A percentile compares a stretch with the other conserved stretches of the same genome.
Evolutionary conservation across 2,113 vertebrate species (phyloP).

Genomic region (Okapia johnstoni): DNA sequence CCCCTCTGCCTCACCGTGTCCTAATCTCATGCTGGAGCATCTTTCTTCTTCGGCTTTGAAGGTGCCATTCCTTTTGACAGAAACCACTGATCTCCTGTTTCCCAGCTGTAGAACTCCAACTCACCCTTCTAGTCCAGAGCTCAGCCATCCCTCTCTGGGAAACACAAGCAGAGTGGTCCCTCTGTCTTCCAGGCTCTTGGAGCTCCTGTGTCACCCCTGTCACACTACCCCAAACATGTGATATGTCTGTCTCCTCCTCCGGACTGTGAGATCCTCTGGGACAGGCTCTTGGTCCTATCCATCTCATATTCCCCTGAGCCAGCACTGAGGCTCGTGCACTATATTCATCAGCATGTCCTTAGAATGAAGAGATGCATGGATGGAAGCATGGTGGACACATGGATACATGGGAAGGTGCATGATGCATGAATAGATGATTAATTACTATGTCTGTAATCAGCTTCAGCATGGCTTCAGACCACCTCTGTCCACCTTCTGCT

Average conservation of each 20-base stretch:
- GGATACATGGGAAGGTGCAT: background rate
- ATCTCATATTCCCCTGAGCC: background rate
- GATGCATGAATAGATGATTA: background rate
- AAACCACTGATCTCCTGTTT: background rate
- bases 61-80: background rate
- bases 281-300: background rate
- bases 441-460: background rate
- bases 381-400: background rate
- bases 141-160: background rate
- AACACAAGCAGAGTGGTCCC: background rate
- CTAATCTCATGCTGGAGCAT: background rate
- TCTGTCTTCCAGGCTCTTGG: background rate
- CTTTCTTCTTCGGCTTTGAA: background rate
- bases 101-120: background rate
- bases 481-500: background rate
- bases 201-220: background rate
- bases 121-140: background rate
- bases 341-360: background rate
- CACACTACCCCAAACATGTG: background rate
- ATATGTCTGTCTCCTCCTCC: background rate
- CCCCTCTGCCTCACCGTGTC: background rate
- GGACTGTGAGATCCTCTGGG: background rate
- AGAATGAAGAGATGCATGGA: background rate
- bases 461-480: background rate
- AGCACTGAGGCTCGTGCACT: background rate